Conservation (phyloP, 2,888 invertebrate species). For the Philonicus albiceps region DNA sequence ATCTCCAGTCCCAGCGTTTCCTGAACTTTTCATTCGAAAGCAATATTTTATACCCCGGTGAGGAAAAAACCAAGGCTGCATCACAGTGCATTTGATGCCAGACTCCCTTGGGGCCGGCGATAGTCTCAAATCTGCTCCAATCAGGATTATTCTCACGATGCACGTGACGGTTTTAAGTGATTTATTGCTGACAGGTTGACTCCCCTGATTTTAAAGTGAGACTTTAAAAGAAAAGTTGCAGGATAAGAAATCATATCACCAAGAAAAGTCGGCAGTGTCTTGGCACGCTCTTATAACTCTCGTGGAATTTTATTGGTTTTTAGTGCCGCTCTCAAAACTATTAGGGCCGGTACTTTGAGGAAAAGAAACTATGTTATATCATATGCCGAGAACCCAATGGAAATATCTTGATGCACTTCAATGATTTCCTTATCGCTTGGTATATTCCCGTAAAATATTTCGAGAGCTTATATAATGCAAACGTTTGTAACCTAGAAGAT, state of each 20-base stretch:
- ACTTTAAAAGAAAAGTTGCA: background rate
- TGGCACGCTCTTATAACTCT: background rate
- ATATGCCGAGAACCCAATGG: too few species aligned
- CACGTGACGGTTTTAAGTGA: background rate
- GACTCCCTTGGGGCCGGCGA: background rate
- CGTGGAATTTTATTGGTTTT: background rate
- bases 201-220: slow-evolving; percentile 1
- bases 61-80: background rate
- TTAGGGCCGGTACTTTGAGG: background rate
- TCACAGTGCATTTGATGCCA: background rate
- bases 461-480: too few species aligned
- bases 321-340: background rate
- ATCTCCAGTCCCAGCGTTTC: background rate
- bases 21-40: background rate
- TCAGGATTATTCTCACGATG: background rate
- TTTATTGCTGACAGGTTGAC: slow-evolving; percentile 19
- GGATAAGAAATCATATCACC: background rate
- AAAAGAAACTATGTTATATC: background rate
- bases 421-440: too few species aligned
- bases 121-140: background rate
- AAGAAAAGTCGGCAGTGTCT: background rate
- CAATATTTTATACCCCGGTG: background rate
- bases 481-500: too few species aligned
- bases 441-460: too few species aligned
- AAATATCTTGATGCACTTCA: too few species aligned